Evolutionary conservation across 2,113 vertebrate species (phyloP).

Genomic region (Accipiter cooperii): DNA sequence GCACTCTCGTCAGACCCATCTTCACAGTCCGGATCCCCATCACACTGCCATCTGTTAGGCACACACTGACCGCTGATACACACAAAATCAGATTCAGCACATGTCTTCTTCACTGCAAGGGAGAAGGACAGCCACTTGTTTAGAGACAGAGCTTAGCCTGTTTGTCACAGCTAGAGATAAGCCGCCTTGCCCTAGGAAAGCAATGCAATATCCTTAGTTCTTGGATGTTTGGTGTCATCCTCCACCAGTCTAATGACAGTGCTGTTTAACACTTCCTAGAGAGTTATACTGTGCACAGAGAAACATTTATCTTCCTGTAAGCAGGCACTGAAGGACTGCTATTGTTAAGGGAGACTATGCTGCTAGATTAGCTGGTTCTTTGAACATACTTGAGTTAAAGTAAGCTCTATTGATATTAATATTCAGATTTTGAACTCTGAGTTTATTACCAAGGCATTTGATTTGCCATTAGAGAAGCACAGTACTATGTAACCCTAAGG

Average conservation of each 20-base stretch:
- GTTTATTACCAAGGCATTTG: neutral
- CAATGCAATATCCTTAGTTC: neutral
- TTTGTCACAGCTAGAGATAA: neutral
- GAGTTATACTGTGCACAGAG: neutral
- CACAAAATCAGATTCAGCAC: conserved; percentile 85
- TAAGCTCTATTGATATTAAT: neutral
- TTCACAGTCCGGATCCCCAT: conserved; percentile 94
- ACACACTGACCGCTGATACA: conserved; percentile 91
- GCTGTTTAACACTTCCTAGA: neutral
- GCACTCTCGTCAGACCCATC: conserved; percentile 90
- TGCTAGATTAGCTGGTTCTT: neutral
- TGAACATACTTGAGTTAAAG: neutral
- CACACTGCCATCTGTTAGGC: conserved; percentile 93
- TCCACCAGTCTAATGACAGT: neutral
- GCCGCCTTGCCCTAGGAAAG: neutral
- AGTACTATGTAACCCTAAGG: neutral
- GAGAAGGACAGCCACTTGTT: neutral
- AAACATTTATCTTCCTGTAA: neutral
- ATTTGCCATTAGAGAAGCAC: neutral
- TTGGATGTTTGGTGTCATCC: neutral
- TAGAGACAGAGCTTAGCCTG: neutral
- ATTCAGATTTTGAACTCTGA: neutral
- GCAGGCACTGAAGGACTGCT: neutral
- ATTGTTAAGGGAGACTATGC: neutral
- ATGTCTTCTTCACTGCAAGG: conserved; percentile 87